A percentile compares a stretch with the other conserved stretches of the same genome.
Evolutionary conservation across 2,113 vertebrate species (phyloP).

Genomic region (Apteryx owenii): DNA sequence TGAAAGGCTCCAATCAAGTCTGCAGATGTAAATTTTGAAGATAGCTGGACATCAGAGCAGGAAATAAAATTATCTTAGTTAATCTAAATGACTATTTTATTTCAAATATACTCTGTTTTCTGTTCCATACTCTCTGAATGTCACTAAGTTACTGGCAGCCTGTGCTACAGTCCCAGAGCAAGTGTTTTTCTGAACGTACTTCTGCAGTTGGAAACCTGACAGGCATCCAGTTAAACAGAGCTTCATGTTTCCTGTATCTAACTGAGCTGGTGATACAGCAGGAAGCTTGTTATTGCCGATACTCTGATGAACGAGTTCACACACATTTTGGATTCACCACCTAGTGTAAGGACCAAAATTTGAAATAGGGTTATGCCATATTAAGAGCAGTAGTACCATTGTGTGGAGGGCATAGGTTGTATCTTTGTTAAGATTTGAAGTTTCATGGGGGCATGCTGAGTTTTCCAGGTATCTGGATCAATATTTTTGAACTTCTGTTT

Average conservation of each 20-base stretch:
- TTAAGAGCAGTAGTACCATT: background rate
- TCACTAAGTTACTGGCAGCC: rapidly evolving
- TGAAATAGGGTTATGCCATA: rapidly evolving
- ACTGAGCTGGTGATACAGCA: background rate
- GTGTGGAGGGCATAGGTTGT: rapidly evolving
- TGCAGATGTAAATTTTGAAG: conserved; percentile 13
- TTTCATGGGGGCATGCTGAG: rapidly evolving
- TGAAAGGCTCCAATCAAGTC: conserved; percentile 54
- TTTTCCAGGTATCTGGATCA: background rate
- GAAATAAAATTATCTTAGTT: conserved; percentile 3
- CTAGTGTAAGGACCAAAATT: rapidly evolving
- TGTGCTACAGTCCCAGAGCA: background rate
- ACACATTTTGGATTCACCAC: rapidly evolving
- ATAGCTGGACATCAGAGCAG: conserved; percentile 30
- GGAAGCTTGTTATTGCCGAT: rapidly evolving
- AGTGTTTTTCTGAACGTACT: rapidly evolving
- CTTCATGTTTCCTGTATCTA: background rate
- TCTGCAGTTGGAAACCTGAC: background rate
- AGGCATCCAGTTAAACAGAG: rapidly evolving
- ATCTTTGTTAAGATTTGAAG: rapidly evolving
- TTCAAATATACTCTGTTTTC: background rate
- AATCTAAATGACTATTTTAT: background rate
- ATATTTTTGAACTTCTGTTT: background rate
- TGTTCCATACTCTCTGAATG: background rate
- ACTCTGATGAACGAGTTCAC: rapidly evolving